These are phyloP conservation scores for Digitonthophagus gazella DNA, from an alignment of 2,888 invertebrate genomes.

Conservation along the genomic window DNA sequence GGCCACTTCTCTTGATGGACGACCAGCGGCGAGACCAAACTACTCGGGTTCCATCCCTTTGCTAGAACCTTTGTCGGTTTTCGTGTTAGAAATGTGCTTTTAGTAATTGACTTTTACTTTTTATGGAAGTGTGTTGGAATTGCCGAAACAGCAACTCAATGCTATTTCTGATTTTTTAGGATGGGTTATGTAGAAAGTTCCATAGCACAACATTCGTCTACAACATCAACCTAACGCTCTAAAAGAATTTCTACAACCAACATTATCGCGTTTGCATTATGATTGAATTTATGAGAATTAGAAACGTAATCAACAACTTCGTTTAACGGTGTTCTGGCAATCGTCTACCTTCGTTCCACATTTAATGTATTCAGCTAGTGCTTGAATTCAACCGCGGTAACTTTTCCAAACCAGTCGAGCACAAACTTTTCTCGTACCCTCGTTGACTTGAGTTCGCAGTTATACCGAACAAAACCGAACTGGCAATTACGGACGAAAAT, in stretches of 20 bases:
- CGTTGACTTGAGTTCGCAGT: background rate
- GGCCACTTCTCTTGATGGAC: conserved; percentile 43
- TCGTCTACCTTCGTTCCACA: conserved; percentile 20
- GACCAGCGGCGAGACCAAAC: conserved; percentile 31
- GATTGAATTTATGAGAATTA: conserved; percentile 28
- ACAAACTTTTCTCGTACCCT: background rate
- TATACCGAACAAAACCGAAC: background rate
- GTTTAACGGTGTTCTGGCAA: conserved; percentile 21
- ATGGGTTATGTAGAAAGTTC: no score
- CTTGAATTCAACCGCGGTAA: background rate
- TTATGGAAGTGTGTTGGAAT: no score
- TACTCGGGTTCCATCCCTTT: background rate
- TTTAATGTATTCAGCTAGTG: conserved; percentile 27
- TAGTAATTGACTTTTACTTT: background rate
- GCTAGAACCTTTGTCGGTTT: background rate
- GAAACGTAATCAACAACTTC: conserved; percentile 28
- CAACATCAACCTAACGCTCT: conserved; percentile 4
- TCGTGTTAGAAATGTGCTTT: background rate
- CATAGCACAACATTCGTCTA: no score
- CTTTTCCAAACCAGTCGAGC: background rate
- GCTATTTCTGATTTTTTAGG: no score
- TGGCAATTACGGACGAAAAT: background rate
- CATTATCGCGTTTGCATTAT: background rate
- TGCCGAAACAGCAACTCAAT: no score
- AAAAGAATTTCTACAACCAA: background rate